Base-by-base conservation (phyloP, 2,888 invertebrate genomes). In the Hesperia comma region DNA sequence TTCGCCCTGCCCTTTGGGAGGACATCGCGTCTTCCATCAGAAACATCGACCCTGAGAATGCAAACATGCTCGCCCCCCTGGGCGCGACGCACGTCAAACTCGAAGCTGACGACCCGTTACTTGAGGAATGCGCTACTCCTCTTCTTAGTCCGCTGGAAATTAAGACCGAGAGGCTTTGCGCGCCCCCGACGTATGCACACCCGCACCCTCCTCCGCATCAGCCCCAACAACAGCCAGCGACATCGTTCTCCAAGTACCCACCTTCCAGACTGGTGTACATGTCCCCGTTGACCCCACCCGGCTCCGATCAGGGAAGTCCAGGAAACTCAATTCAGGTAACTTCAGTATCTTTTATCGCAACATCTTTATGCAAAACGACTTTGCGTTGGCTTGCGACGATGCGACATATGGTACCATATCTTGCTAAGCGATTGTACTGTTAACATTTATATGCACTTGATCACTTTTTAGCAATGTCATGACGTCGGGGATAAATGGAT, bases 1-100 rank as follows among this genome's bases (percentile, higher is more conserved):
- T 97, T 75, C 95, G 97, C 78, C 97, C 97, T 54, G 96, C 97
- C 40, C 94, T 97, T 51, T 98, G 98, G 98, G 97, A 98, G 90
- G 97, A 98, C 93, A 97, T 98, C 84, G 96, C 97, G 73, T 96
- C 97, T 85, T 97, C 97, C 81, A 97, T 97, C 88, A 95, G 97
- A 84, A 97, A 97, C 87, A 95, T 97, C 82, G 97, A 98, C 85
- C 97, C 97, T 33, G 97, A 97, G 86, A 97, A 97, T 84, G 97
- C 97, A 63, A 96, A 97, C 80, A 97, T 97, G 96, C 92, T 97
- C 76, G 95, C 96, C 72, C 94, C 95, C 63, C 88, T 95, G 75
- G 85, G 94, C 78, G 87, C 92, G 62, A 94, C 94, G 4, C 96
- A 96, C 84, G 96, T 97, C 76, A 97, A 97, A 87, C 93, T 97